phyloP scores from a whole-genome alignment of 2,888 invertebrate species.

The Cheiracanthium punctorium region DNA sequence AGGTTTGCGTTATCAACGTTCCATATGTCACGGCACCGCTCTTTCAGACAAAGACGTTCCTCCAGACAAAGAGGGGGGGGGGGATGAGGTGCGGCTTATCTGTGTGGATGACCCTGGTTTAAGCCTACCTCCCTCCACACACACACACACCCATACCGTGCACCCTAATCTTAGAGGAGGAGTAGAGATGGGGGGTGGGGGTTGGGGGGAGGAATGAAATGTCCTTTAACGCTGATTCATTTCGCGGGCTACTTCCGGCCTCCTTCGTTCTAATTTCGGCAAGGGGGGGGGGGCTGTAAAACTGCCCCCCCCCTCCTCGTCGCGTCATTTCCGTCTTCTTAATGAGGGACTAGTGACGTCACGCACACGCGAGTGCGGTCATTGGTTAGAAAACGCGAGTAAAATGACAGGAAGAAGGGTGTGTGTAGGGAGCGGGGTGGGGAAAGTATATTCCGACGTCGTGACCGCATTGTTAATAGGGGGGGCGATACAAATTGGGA shows the following conservation, averaged over 20 bases:
- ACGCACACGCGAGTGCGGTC: slow-evolving; percentile 60
- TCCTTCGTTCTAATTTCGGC: slow-evolving; percentile 63
- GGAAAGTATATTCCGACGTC: neutral
- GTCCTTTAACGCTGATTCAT: slow-evolving; percentile 67
- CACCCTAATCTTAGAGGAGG: slow-evolving; percentile 15
- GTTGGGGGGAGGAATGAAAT: slow-evolving; percentile 17
- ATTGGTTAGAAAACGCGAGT: slow-evolving; percentile 36
- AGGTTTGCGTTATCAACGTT: slow-evolving; percentile 20
- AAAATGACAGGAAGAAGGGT: slow-evolving; percentile 24
- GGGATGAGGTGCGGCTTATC: slow-evolving; percentile 33
- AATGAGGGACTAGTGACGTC: slow-evolving; percentile 65
- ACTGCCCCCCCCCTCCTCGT: slow-evolving; percentile 19
- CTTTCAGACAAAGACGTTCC: slow-evolving; percentile 56
- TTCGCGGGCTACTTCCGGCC: slow-evolving; percentile 64
- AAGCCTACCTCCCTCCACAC: slow-evolving; percentile 5
- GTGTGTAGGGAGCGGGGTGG: neutral
- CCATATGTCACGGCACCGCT: slow-evolving; percentile 12
- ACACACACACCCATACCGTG: too few relatives aligned
- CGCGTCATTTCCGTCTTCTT: slow-evolving; percentile 64
- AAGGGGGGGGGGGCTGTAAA: slow-evolving; percentile 25
- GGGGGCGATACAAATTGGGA: slow-evolving; percentile 17
- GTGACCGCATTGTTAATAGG: slow-evolving; percentile 9
- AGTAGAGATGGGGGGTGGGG: neutral
- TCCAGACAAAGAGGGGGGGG: slow-evolving; percentile 34
- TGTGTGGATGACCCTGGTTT: slow-evolving; percentile 56